Evolutionary conservation across 2,888 invertebrate genomes (phyloP).

Genomic region (Nowickia ferox): DNA sequence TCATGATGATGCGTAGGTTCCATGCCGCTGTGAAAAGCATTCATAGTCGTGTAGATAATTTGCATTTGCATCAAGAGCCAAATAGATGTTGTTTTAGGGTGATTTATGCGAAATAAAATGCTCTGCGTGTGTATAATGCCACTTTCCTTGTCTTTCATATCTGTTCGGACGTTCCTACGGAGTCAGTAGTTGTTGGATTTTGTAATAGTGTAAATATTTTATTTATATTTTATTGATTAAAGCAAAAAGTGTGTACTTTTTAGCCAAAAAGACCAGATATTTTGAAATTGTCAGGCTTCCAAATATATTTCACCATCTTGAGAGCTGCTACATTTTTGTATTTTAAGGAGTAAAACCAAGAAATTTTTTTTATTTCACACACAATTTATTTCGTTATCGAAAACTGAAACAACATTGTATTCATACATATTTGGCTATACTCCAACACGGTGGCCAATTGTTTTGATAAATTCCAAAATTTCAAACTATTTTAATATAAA

Average conservation of each 20-base stretch:
- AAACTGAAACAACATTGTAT: constrained; percentile 9
- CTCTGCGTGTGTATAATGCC: constrained; percentile 9
- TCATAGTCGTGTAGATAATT: constrained; percentile 67
- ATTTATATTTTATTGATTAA: background rate
- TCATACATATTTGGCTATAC: background rate
- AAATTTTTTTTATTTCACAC: background rate
- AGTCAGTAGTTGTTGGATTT: background rate
- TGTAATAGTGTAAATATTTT: no score
- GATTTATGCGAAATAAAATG: constrained; percentile 64
- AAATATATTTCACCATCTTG: no score
- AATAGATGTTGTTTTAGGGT: constrained; percentile 66
- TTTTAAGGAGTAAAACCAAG: background rate
- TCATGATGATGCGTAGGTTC: constrained; percentile 67
- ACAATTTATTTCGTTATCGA: background rate
- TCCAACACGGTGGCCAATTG: constrained; percentile 47
- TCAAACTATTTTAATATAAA: constrained; percentile 43
- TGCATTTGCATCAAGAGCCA: constrained; percentile 68
- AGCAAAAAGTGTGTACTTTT: no score
- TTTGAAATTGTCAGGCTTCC: no score
- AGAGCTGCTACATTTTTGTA: no score
- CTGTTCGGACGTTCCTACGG: background rate
- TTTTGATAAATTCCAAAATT: constrained; percentile 35
- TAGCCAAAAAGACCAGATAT: no score
- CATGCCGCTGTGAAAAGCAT: constrained; percentile 37
- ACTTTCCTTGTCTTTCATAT: constrained; percentile 29